These are phyloP conservation scores for Polyommatus iphigenia DNA, from an alignment of 2,888 invertebrate species.

Conservation along the genomic window DNA sequence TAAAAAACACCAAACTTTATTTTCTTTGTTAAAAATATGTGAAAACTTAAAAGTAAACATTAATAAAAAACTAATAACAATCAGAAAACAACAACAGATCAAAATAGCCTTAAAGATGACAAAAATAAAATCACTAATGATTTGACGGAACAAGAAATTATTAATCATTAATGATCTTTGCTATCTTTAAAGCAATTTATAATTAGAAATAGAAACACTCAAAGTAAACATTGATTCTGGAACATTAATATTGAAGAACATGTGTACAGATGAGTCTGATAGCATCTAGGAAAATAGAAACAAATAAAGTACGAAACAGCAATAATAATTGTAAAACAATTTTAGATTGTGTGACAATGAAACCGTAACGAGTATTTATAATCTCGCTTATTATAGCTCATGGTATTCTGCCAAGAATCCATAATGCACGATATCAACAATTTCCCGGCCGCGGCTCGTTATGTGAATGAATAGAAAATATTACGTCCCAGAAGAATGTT, in stretches of 20 bases:
- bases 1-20: neutral
- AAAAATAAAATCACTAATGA: neutral
- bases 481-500: slow-evolving; percentile 32
- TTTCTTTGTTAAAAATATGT: neutral
- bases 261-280: neutral
- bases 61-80: neutral
- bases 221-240: slow-evolving; percentile 32
- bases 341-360: slow-evolving; percentile 23
- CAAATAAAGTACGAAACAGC: neutral
- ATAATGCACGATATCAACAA: slow-evolving; percentile 30
- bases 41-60: neutral
- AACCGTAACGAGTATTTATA: slow-evolving; percentile 33
- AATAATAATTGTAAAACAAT: slow-evolving; percentile 11
- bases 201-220: neutral
- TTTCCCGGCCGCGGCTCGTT: slow-evolving; percentile 1
- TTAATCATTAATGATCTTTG: neutral
- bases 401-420: slow-evolving; percentile 37
- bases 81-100: neutral
- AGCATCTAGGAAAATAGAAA: neutral
- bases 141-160: neutral
- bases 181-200: neutral
- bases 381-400: slow-evolving; percentile 38
- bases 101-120: neutral
- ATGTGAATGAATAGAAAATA: slow-evolving; percentile 30
- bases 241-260: slow-evolving; percentile 31